A percentile compares a stretch with the other conserved stretches of the same genome.
phyloP scores from a whole-genome alignment of 2,797 vertebrate genomes.

The Diceros bicornis region DNA sequence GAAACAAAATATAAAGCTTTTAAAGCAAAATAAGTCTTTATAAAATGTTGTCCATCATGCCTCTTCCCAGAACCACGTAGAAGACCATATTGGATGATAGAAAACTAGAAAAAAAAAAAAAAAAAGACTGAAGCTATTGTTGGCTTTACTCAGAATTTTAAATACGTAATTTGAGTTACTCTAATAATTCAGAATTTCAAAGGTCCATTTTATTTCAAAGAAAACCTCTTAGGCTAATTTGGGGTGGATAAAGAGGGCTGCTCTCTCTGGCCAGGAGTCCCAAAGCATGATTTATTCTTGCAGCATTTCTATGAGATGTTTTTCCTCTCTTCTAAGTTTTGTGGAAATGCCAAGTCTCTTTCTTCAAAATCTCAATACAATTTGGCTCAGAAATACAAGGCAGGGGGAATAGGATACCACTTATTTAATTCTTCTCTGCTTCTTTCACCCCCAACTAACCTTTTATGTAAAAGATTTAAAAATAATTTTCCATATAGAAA shows the following conservation, averaged over 20 bases:
- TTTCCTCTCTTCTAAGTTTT: conserved; percentile 65
- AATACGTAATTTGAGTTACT: conserved; percentile 73
- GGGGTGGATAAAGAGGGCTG: conserved; percentile 22
- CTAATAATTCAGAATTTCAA: conserved; percentile 82
- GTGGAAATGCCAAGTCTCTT: conserved; percentile 80
- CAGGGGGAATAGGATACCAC: conserved; percentile 16
- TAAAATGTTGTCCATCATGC: conserved; percentile 39
- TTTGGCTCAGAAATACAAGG: conserved; percentile 76
- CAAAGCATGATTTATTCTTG: conserved; percentile 75
- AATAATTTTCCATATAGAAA: conserved; percentile 80
- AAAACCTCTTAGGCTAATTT: conserved; percentile 84
- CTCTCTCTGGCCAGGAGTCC: conserved; percentile 40
- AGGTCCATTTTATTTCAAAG: conserved; percentile 81
- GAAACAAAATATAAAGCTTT: conserved; percentile 68
- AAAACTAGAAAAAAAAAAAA: conserved; percentile 1
- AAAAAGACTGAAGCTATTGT: conserved; percentile 3
- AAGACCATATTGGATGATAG: conserved; percentile 20
- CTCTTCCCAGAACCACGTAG: conserved; percentile 61
- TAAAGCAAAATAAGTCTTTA: conserved; percentile 60
- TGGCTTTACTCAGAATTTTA: conserved; percentile 70
- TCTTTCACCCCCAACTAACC: conserved; percentile 69
- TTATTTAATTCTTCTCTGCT: conserved; percentile 65
- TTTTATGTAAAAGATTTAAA: conserved; percentile 75
- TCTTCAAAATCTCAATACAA: conserved; percentile 80
- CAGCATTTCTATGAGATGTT: conserved; percentile 74